Percentiles rank a stretch among this genome's conserved stretches.
Conservation (phyloP, 2,888 invertebrate genomes). For the Ophonus ardosiacus region DNA sequence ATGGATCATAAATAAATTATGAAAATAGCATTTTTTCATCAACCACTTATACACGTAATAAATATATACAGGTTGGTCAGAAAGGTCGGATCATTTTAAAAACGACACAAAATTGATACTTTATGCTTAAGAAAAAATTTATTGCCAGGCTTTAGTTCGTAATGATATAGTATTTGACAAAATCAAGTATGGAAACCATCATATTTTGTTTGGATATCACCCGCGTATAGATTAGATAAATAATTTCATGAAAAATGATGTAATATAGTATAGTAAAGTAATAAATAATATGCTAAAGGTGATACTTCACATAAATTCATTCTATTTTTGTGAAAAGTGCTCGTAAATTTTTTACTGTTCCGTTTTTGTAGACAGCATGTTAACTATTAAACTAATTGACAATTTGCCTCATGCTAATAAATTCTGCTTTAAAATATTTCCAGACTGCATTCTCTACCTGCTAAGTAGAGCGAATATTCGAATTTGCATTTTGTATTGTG, state of each 20-base stretch:
- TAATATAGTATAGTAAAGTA: constrained; percentile 10
- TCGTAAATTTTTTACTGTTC: neutral
- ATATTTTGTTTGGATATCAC: no score
- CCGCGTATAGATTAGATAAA: neutral
- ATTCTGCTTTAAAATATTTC: neutral
- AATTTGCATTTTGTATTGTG: constrained; percentile 38
- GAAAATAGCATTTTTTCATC: no score
- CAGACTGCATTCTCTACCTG: constrained; percentile 12
- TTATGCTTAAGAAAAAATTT: no score
- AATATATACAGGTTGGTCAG: no score
- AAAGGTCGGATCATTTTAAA: no score
- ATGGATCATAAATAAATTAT: no score
- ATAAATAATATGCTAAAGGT: constrained; percentile 17
- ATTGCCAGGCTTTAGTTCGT: no score
- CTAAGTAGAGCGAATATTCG: neutral
- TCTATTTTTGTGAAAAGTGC: constrained; percentile 15
- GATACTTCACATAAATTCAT: constrained; percentile 13
- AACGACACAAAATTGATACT: no score
- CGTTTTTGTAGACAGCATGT: neutral
- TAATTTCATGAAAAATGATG: constrained; percentile 20
- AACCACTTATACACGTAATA: no score
- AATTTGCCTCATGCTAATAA: neutral
- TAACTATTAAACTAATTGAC: neutral
- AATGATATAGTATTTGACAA: no score
- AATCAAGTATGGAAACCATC: no score